A percentile compares a stretch with the other conserved stretches of the same genome.
Evolutionary conservation across 2,888 invertebrate genomes (phyloP).

Genomic region (Leucoptera coffeella): DNA sequence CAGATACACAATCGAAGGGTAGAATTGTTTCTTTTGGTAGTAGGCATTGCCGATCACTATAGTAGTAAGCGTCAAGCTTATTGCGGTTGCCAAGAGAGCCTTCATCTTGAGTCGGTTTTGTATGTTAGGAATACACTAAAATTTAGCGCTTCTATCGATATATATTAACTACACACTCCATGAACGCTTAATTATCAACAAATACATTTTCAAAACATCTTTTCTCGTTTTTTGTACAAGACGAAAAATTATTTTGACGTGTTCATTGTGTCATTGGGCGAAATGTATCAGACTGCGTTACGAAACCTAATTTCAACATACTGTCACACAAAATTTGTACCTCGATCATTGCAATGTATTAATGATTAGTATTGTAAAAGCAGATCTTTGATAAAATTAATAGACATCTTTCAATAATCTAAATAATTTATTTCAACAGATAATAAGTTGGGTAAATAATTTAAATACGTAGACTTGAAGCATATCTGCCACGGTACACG

Average conservation of each 20-base stretch:
- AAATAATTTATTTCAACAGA: no score
- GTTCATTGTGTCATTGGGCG: conserved; percentile 37
- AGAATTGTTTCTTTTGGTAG: conserved; percentile 98
- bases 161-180: conserved; percentile 26
- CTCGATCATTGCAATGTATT: no score
- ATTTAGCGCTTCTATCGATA: not conserved
- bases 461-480: no score
- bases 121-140: no score
- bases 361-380: no score
- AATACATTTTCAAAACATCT: conserved; percentile 51
- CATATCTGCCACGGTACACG: no score
- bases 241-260: conserved; percentile 46
- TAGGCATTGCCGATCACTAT: conserved; percentile 96
- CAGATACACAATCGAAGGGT: conserved; percentile 97
- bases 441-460: no score
- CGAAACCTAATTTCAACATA: no score
- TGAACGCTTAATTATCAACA: conserved; percentile 30
- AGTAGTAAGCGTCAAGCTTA: conserved; percentile 80
- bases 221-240: conserved; percentile 21
- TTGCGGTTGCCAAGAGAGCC: conserved; percentile 66
- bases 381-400: no score
- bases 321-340: no score
- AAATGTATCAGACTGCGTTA: no score
- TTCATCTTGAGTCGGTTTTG: conserved; percentile 55
- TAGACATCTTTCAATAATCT: no score